Evolutionary conservation across 2,888 invertebrate species (phyloP).

Genomic region (Lasioglossum zephyrum): DNA sequence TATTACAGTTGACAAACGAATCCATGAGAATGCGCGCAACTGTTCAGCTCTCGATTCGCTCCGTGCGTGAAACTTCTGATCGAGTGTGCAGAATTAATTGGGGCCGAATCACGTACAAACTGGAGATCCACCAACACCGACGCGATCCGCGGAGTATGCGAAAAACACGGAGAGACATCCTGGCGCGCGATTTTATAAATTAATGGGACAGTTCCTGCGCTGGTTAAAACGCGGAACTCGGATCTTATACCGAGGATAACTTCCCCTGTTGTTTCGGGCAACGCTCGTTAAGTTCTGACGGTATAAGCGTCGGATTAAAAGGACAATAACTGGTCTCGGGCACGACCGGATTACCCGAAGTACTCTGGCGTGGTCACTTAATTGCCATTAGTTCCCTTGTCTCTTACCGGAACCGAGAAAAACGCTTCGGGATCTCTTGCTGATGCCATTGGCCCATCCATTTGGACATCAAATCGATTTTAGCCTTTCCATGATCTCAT

Average conservation of each 20-base stretch:
- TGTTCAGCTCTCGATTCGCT: background rate
- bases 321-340: constrained; percentile 38
- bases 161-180: constrained; percentile 70
- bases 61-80: background rate
- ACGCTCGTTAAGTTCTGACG: constrained; percentile 51
- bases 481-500: background rate
- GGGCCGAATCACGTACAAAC: background rate
- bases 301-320: constrained; percentile 64
- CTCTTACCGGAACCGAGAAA: background rate
- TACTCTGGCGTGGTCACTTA: constrained; percentile 29
- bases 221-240: constrained; percentile 66
- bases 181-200: constrained; percentile 75
- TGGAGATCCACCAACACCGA: background rate
- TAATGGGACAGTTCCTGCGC: constrained; percentile 74
- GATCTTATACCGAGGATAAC: constrained; percentile 66
- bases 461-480: background rate
- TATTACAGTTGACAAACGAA: background rate
- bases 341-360: constrained; percentile 41
- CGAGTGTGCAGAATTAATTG: background rate
- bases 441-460: background rate
- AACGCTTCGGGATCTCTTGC: background rate
- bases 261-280: constrained; percentile 51
- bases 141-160: background rate
- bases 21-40: background rate
- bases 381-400: constrained; percentile 26